Base-by-base conservation (phyloP, 2,888 invertebrate genomes). In the Mellilla xanthometata region DNA sequence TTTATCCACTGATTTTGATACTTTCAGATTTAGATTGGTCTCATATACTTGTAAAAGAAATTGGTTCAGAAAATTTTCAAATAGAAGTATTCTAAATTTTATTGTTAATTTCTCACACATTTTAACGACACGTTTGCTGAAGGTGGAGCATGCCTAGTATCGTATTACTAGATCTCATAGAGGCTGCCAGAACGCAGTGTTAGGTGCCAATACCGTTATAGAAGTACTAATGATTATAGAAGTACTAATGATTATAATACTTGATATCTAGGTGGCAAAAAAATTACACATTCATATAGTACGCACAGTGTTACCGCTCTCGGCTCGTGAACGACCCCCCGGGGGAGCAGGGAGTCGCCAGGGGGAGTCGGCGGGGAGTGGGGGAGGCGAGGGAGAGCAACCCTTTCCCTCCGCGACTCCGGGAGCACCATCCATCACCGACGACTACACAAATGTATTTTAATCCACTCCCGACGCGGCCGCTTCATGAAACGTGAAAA, bases 401-500 rank as follows among this genome's bases (percentile, higher is more conserved):
- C 84, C 87, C 85, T 83, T 86, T 82, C 75, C 72, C 71, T 69
- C 63, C 48, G 59, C 23, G 65, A n/a, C n/a, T n/a, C n/a, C n/a
- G 52, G 54, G 54, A 52, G 55, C 63, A 67, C 68, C 77, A 87
- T 87, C 88, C 83, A 87, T 87, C 87, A 86, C 81, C 60, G 39
- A 60, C 68, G 76, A 75, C 76, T 65, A 73, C 80, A 79, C 81
- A 85, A 88, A 88, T 88, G 88, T 89, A 89, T 88, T 89, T 88
- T 89, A 88, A 89, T 89, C 89, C 86, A 86, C 73, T 86, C 74
- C 74, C 76, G 76, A 72, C 77, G 73, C 77, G 65, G 71, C 62
- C 81, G 84, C 82, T 89, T 85, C 88, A 88, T 87, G 86, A 85
- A 86, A 86, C 80, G 84, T 89, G 89, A 89, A 87, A 88, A 88